Percentiles rank a stretch among this genome's conserved stretches.
Evolutionary conservation across 2,113 vertebrate genomes (phyloP).

Genomic region (Scophthalmus maximus): DNA sequence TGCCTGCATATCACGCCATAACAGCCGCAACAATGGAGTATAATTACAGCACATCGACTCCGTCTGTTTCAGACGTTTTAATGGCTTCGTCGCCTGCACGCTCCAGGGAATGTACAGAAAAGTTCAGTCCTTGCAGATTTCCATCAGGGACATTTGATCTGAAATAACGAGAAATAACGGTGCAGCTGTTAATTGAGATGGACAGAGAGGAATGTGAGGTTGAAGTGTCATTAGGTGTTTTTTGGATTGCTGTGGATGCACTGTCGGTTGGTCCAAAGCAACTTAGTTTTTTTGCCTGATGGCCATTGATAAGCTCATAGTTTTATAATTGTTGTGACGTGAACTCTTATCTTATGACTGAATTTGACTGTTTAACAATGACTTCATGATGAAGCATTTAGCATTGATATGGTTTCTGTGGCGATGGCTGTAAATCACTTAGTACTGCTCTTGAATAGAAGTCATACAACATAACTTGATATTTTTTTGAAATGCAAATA

Average conservation of each 20-base stretch:
- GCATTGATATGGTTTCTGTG: too few relatives aligned
- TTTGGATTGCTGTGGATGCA: slow-evolving; percentile 2
- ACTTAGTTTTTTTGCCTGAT: too few relatives aligned
- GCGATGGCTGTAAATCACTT: too few relatives aligned
- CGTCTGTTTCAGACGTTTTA: slow-evolving; percentile 58
- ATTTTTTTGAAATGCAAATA: not conserved
- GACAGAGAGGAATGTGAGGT: slow-evolving; percentile 68
- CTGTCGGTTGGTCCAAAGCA: not conserved
- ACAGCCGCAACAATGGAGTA: slow-evolving; percentile 53
- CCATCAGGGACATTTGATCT: slow-evolving; percentile 58
- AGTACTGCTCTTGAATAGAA: too few relatives aligned
- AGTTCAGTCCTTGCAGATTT: slow-evolving; percentile 60
- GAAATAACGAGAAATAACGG: slow-evolving; percentile 48
- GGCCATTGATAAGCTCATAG: too few relatives aligned
- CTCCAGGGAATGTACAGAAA: slow-evolving; percentile 71
- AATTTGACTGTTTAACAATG: too few relatives aligned
- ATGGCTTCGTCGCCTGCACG: slow-evolving; percentile 63
- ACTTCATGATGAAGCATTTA: too few relatives aligned
- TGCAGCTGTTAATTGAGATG: slow-evolving; percentile 56
- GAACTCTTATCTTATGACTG: too few relatives aligned
- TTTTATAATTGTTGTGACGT: too few relatives aligned
- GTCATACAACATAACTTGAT: not conserved
- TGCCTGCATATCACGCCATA: slow-evolving; percentile 54
- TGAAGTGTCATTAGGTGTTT: slow-evolving; percentile 33
- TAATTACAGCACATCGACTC: slow-evolving; percentile 72